Evolutionary conservation across 1,140 invertebrate species (phyloP).

Genomic region (Bombus sylvicola): DNA sequence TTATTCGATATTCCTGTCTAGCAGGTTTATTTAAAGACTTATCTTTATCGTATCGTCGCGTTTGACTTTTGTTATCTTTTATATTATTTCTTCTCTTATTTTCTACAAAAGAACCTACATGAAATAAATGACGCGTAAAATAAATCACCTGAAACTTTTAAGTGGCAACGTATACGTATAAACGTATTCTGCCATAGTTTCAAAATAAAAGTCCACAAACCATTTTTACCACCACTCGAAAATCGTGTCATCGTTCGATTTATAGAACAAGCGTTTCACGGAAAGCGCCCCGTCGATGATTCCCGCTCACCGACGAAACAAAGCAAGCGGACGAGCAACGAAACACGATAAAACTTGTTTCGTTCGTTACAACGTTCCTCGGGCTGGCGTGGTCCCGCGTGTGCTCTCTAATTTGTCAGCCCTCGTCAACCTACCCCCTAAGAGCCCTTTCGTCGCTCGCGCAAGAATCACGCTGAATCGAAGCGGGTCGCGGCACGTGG

Average conservation of each 20-base stretch:
- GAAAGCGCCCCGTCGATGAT: slow-evolving; percentile 31
- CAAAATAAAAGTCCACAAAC: neutral
- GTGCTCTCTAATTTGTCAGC: slow-evolving; percentile 47
- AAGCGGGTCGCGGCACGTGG: slow-evolving; percentile 21
- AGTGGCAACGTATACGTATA: no score
- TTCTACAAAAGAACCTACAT: no score
- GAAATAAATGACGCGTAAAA: no score
- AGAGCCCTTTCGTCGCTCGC: neutral
- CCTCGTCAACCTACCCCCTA: neutral
- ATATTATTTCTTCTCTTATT: no score
- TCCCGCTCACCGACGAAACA: slow-evolving; percentile 8
- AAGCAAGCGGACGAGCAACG: slow-evolving; percentile 33
- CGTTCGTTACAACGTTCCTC: slow-evolving; percentile 45
- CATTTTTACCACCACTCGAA: neutral
- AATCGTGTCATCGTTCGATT: neutral
- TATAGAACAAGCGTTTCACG: neutral
- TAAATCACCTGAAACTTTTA: no score
- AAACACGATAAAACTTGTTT: slow-evolving; percentile 49
- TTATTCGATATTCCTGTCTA: no score
- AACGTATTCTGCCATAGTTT: neutral
- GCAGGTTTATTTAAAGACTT: no score
- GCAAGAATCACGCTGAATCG: slow-evolving; percentile 8
- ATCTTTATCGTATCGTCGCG: no score
- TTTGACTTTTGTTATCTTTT: no score
- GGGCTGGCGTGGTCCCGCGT: neutral